Evolutionary conservation across 2,113 vertebrate species (phyloP).

Genomic region (Sprattus sprattus): DNA sequence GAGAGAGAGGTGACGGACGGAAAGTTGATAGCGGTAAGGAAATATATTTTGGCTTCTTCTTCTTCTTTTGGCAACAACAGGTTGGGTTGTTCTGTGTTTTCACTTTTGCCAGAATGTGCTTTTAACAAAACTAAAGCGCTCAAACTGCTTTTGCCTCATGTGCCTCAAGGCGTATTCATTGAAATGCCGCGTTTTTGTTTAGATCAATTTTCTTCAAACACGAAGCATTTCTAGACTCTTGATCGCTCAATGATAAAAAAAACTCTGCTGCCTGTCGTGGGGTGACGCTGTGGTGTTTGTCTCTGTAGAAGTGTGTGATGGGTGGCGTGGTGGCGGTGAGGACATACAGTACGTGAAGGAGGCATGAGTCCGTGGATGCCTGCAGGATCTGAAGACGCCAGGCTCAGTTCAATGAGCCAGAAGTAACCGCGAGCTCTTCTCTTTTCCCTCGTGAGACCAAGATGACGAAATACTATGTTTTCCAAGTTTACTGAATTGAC

Average conservation of each 20-base stretch:
- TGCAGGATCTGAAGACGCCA: conserved; percentile 58
- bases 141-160: background rate
- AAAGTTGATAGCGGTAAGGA: conserved; percentile 86
- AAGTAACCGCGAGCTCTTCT: conserved; percentile 45
- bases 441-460: conserved; percentile 55
- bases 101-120: background rate
- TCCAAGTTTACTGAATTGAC: conserved; percentile 55
- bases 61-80: background rate
- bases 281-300: background rate
- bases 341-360: conserved; percentile 85
- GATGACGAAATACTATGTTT: conserved; percentile 51
- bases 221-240: background rate
- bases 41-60: too few species aligned
- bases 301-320: conserved; percentile 84
- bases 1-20: conserved; percentile 85
- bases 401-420: conserved; percentile 78
- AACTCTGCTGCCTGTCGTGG: background rate
- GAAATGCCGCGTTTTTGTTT: too few species aligned
- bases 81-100: background rate
- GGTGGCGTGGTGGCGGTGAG: conserved; percentile 81
- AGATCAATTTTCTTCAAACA: background rate
- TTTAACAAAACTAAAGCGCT: background rate
- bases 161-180: too few species aligned
- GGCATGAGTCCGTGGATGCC: conserved; percentile 54
- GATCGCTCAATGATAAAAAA: too few species aligned